phyloP scores from a whole-genome alignment of 2,113 vertebrate genomes.

The Smithornis capensis region DNA sequence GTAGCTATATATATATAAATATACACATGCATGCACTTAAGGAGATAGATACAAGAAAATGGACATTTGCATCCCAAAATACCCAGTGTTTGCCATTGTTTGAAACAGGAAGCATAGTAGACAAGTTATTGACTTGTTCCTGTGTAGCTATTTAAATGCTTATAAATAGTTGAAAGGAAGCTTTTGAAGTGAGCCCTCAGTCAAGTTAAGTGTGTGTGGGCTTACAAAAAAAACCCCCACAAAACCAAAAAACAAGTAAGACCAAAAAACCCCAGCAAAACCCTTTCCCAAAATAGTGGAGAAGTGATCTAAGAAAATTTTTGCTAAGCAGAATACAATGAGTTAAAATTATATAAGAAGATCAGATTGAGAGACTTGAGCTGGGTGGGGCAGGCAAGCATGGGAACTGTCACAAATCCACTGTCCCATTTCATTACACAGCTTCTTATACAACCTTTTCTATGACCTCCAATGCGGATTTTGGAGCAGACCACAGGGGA shows the following conservation, averaged over 20 bases:
- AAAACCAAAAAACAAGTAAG: background rate
- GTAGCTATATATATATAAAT: background rate
- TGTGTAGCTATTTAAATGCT: constrained; percentile 31
- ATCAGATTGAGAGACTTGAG: background rate
- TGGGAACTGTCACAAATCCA: background rate
- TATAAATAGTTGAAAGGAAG: constrained; percentile 33
- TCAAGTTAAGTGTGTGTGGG: constrained; percentile 11
- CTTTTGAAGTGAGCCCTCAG: constrained; percentile 51
- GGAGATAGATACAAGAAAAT: background rate
- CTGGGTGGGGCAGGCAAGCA: background rate
- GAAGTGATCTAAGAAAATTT: background rate
- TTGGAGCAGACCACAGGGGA: background rate
- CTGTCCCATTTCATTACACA: background rate
- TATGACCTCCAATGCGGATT: constrained; percentile 32
- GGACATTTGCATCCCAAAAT: background rate
- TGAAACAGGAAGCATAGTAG: constrained; percentile 38
- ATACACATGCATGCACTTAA: background rate
- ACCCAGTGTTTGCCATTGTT: constrained; percentile 4
- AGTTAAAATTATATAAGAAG: background rate
- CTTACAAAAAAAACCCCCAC: background rate
- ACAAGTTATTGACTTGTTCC: constrained; percentile 49
- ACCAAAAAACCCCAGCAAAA: background rate
- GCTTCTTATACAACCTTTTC: background rate
- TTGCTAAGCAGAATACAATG: background rate
- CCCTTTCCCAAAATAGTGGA: background rate